Percentiles rank a stretch among this genome's conserved stretches.
These are phyloP conservation scores for Neodontobutis hainanensis DNA, from an alignment of 2,113 vertebrate species.

Conservation along the genomic window DNA sequence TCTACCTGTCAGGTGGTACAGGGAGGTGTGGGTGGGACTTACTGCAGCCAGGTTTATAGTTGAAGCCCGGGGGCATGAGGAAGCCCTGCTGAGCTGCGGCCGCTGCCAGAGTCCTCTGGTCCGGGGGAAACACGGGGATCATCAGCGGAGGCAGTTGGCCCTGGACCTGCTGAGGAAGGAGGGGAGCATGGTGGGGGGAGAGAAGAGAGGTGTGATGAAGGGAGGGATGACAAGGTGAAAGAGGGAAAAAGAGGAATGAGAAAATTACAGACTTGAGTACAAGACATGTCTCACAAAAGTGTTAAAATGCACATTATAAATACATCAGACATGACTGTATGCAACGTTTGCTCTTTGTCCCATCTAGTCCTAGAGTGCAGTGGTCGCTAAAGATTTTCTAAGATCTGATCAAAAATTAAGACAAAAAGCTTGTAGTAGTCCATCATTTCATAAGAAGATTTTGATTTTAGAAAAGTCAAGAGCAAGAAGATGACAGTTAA, in stretches of 20 bases:
- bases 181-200: conserved; percentile 15
- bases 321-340: too few relatives aligned
- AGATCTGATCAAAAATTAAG: too few relatives aligned
- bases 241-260: not conserved
- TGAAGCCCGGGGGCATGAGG: conserved; percentile 97
- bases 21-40: conserved; percentile 64
- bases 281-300: not conserved
- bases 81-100: conserved; percentile 97
- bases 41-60: conserved; percentile 99
- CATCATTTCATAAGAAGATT: too few relatives aligned
- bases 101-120: conserved; percentile 96
- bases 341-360: too few relatives aligned
- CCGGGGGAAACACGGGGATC: conserved; percentile 97
- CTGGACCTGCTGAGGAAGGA: conserved; percentile 91
- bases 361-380: too few relatives aligned
- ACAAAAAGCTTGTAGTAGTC: too few relatives aligned
- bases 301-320: not conserved
- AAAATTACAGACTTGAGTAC: not conserved
- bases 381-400: too few relatives aligned
- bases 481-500: too few relatives aligned
- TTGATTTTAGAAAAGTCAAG: too few relatives aligned
- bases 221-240: not conserved
- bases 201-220: not conserved
- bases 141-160: conserved; percentile 97
- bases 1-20: not conserved